A percentile compares a stretch with the other conserved stretches of the same genome.
Conservation (phyloP, 1,140 invertebrate genomes). For the Fopius arisanus region DNA sequence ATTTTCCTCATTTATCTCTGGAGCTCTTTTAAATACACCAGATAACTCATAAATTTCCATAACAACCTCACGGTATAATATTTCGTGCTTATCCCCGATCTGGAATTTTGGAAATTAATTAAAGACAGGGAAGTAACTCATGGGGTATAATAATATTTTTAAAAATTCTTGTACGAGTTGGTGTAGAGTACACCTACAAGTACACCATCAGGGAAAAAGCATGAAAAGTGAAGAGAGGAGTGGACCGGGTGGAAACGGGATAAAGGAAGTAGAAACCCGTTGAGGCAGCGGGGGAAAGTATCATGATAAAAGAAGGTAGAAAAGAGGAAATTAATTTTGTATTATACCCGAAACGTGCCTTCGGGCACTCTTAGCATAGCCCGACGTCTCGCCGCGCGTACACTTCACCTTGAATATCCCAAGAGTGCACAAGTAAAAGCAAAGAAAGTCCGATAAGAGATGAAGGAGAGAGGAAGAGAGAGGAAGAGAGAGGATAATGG, state of each 20-base stretch:
- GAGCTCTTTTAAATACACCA: neutral
- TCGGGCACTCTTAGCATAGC: conserved; percentile 33
- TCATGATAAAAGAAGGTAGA: conserved; percentile 34
- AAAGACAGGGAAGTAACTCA: conserved; percentile 26
- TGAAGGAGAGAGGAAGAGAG: neutral
- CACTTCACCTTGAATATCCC: conserved; percentile 10
- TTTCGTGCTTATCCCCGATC: conserved; percentile 4
- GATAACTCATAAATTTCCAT: conserved; percentile 11
- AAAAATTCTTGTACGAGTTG: conserved; percentile 28
- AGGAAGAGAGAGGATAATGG: neutral
- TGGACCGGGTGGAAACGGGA: conserved; percentile 26
- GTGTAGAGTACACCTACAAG: neutral
- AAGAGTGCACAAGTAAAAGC: neutral
- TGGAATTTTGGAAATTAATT: conserved; percentile 34
- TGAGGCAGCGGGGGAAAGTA: conserved; percentile 20
- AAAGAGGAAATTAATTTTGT: conserved; percentile 47
- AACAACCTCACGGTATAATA: neutral
- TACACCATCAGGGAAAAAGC: neutral
- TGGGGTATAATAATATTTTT: neutral
- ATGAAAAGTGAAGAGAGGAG: neutral
- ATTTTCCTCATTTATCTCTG: neutral
- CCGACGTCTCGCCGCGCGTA: conserved; percentile 19
- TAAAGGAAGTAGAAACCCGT: conserved; percentile 5
- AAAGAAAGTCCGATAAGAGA: conserved; percentile 25
- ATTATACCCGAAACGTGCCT: conserved; percentile 42